A percentile compares a stretch with the other conserved stretches of the same genome.
phyloP scores from a whole-genome alignment of 2,797 vertebrate genomes.

The Brotogeris chrysoptera region DNA sequence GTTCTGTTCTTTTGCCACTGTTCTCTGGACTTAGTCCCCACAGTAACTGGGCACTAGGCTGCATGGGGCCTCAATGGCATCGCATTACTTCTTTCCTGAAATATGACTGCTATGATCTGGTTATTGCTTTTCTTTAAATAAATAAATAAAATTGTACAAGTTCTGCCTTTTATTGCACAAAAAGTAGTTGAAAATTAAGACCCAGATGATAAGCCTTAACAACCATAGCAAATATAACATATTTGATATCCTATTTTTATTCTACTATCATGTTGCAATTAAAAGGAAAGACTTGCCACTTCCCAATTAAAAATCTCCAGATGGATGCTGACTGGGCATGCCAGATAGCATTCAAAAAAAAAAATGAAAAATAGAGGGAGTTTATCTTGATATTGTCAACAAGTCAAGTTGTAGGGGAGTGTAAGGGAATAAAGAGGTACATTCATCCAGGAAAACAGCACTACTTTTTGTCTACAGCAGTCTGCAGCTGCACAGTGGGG shows the following conservation, averaged over 20 bases:
- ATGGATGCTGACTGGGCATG: constrained; percentile 5
- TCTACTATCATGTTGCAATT: constrained; percentile 6
- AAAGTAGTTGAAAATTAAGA: background rate
- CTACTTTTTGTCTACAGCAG: background rate
- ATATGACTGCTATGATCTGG: background rate
- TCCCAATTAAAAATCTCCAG: constrained; percentile 42
- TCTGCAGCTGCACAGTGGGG: background rate
- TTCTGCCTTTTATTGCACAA: background rate
- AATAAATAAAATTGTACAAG: background rate
- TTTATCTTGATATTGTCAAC: background rate
- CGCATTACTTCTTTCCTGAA: background rate
- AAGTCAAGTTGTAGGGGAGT: background rate
- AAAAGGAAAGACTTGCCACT: background rate
- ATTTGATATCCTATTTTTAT: constrained; percentile 35
- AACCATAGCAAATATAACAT: background rate
- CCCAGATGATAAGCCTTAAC: background rate
- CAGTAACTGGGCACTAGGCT: background rate
- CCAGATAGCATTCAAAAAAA: background rate
- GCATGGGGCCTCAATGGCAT: background rate
- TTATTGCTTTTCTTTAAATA: background rate
- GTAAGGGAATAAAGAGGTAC: background rate
- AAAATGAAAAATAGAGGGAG: background rate
- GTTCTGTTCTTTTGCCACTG: constrained; percentile 49
- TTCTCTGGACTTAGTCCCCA: constrained; percentile 46
- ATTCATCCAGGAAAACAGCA: background rate